A percentile compares a stretch with the other conserved stretches of the same genome.
phyloP scores from a whole-genome alignment of 2,113 vertebrate genomes.

The Anseranas semipalmata region DNA sequence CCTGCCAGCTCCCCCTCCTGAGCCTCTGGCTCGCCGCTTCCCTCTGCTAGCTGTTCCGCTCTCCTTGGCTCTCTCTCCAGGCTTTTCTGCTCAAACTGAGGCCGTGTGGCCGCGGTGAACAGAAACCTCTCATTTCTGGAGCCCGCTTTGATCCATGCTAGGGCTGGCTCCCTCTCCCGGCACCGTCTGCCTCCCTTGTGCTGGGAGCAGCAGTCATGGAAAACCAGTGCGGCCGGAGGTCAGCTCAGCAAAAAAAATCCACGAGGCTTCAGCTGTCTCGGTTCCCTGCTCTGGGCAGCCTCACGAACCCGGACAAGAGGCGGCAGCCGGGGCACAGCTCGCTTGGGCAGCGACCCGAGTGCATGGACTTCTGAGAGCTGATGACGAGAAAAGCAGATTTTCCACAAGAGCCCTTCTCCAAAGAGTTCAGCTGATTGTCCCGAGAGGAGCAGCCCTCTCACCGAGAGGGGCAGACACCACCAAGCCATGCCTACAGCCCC shows the following conservation, averaged over 20 bases:
- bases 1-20: background rate
- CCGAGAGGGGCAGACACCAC: background rate
- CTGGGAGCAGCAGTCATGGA: background rate
- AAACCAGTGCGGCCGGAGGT: background rate
- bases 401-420: background rate
- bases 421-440: background rate
- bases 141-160: background rate
- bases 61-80: background rate
- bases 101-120: background rate
- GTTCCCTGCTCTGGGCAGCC: background rate
- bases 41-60: background rate
- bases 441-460: background rate
- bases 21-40: background rate
- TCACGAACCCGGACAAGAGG: background rate
- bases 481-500: conserved; percentile 8
- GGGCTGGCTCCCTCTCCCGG: background rate
- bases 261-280: background rate
- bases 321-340: background rate
- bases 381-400: background rate
- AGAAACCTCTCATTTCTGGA: background rate
- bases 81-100: background rate
- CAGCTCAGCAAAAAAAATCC: background rate
- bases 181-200: background rate
- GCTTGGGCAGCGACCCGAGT: background rate
- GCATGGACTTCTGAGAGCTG: conserved; percentile 33